These are phyloP conservation scores for Catalaphyllia jardinei DNA, from an alignment of 64 coral and sea anemone genomes.

Conservation along the genomic window DNA sequence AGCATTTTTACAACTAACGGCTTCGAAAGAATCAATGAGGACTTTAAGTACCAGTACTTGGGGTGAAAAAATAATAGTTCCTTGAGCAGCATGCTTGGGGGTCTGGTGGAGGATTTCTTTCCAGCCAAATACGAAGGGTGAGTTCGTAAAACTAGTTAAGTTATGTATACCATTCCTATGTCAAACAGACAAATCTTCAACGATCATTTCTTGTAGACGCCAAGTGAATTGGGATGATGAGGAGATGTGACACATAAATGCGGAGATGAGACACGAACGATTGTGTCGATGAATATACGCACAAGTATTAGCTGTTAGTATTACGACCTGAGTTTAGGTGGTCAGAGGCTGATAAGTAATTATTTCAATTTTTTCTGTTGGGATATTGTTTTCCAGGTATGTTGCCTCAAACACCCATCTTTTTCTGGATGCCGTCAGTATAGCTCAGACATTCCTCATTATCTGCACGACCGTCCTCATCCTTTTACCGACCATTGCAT, in stretches of 20 bases:
- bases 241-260: too few species aligned
- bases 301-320: too few species aligned
- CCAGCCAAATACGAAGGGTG: constrained; percentile 35
- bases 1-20: constrained; percentile 4
- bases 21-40: constrained; percentile 31
- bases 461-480: constrained; percentile 11
- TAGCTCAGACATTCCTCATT: constrained; percentile 14
- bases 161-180: too few species aligned
- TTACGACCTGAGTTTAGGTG: too few species aligned
- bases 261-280: too few species aligned
- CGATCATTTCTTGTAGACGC: too few species aligned
- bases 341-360: too few species aligned
- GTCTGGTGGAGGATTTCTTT: constrained; percentile 33
- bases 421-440: constrained; percentile 9
- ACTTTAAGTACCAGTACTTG: constrained; percentile 32
- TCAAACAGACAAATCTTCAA: too few species aligned
- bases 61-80: constrained; percentile 7
- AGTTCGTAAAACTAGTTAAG: too few species aligned
- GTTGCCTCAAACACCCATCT: not conserved
- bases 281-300: too few species aligned
- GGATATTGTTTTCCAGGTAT: constrained; percentile 7
- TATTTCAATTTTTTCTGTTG: not conserved
- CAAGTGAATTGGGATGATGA: too few species aligned
- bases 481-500: constrained; percentile 7
- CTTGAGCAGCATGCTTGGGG: constrained; percentile 2